phyloP scores from a whole-genome alignment of 1,140 invertebrate species.

The Diorhabda sublineata region DNA sequence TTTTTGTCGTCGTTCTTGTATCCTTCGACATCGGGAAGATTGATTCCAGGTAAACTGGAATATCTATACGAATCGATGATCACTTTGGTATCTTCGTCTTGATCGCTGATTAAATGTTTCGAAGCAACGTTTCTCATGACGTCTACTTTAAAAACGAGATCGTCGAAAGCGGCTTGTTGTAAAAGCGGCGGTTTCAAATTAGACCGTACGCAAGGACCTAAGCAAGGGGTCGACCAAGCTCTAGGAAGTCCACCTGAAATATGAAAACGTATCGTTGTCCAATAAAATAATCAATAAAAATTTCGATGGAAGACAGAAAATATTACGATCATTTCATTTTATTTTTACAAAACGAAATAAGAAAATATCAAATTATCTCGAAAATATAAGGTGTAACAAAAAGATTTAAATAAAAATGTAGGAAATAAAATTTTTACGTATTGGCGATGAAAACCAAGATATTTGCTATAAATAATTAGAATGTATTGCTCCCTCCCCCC shows the following conservation, averaged over 20 bases:
- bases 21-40: constrained; percentile 20
- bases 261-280: not conserved
- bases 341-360: no score
- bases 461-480: no score
- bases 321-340: no score
- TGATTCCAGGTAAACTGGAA: constrained; percentile 42
- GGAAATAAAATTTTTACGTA: no score
- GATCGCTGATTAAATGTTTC: constrained; percentile 59
- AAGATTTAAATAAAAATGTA: no score
- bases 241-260: constrained; percentile 41
- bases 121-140: constrained; percentile 77
- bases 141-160: constrained; percentile 75
- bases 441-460: no score
- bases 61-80: constrained; percentile 49
- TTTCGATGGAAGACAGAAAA: no score
- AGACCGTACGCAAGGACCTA: constrained; percentile 50
- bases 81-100: constrained; percentile 60
- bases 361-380: no score
- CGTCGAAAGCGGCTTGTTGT: constrained; percentile 82
- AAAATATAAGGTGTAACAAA: no score
- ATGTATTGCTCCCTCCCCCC: no score
- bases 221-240: constrained; percentile 46
- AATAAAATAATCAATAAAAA: no score
- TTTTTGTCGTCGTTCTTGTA: constrained; percentile 25
- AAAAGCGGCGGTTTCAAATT: constrained; percentile 63